Base-by-base conservation (phyloP, 2,888 invertebrate genomes). In the Meteorus cinctellus region DNA sequence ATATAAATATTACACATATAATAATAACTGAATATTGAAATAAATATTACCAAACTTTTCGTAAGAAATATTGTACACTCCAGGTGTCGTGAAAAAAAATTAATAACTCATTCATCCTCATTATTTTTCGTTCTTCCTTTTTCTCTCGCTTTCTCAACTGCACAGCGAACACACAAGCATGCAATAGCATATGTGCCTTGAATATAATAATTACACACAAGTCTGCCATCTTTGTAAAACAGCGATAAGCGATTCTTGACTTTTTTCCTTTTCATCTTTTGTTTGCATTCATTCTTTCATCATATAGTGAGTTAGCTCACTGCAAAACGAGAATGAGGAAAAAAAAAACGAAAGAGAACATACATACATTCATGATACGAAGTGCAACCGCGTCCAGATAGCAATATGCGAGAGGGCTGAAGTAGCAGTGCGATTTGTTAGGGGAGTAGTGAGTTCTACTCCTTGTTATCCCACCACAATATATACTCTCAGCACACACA, bases 401-500 rank as follows among this genome's bases (percentile, higher is more conserved):
- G n/a, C n/a, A 48, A n/a, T 48, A n/a, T 48, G n/a, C 48, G n/a
- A 12, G 55, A 27, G 29, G n/a, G 16, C 10, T 16, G 19, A 67
- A 45, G 14, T 19, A 63, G 34, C 12, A 5, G 71, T 5, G 34
- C 60, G 68, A 34, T 55, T 55, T 16, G 12, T 69, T 55, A 8
- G 8, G 19, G 55, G 8, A 55, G 19, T 55, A n/a, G 19, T 55
- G 10, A 24, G 55, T 55, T 55, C 55, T 55, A 55, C 19, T 55
- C 55, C 19, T 55, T 19, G 24, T 55, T 55, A 55, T 55, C 55
- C 29, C 29, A 29, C 16, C 29, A 55, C 31, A 4, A 51, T 69
- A 69, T 29, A 51, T 29, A 51, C 51, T 29, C 51, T 10, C 19
- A 55, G 55, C 55, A n/a, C 31, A 29, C 29, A 69, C 55, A 55